Conservation (phyloP, 1,140 invertebrate species). For the Lethocerus indicus region DNA sequence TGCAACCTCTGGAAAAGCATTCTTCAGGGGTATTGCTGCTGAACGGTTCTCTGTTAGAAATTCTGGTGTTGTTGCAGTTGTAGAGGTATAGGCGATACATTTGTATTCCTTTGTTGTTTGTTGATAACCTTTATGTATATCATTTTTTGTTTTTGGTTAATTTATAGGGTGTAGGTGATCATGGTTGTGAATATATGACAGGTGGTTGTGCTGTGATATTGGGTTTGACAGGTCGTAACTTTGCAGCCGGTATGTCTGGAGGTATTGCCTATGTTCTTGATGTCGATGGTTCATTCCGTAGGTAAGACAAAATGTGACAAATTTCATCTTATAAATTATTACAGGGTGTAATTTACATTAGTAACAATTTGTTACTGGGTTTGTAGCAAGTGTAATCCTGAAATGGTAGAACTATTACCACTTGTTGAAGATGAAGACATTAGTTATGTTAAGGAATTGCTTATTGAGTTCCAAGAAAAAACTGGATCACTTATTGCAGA, state of each 20-base stretch:
- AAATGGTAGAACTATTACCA: slow-evolving; percentile 77
- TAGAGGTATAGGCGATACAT: slow-evolving; percentile 39
- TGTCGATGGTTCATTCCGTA: slow-evolving; percentile 62
- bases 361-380: slow-evolving; percentile 15
- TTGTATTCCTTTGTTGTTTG: neutral
- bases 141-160: neutral
- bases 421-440: slow-evolving; percentile 67
- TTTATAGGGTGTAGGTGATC: slow-evolving; percentile 83
- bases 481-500: slow-evolving; percentile 79
- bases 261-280: slow-evolving; percentile 95
- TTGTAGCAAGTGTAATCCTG: slow-evolving; percentile 67
- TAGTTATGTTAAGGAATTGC: slow-evolving; percentile 52
- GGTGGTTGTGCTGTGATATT: slow-evolving; percentile 82
- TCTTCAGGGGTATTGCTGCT: slow-evolving; percentile 90
- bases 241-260: slow-evolving; percentile 96
- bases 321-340: neutral
- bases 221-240: slow-evolving; percentile 90
- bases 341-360: neutral
- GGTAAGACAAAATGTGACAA: slow-evolving; percentile 22
- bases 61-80: slow-evolving; percentile 83
- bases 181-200: slow-evolving; percentile 99
- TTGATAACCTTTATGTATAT: neutral
- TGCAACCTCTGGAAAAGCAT: slow-evolving; percentile 85
- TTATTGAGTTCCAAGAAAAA: slow-evolving; percentile 76
- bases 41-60: slow-evolving; percentile 97